Base-by-base conservation (phyloP, 2,797 vertebrate species). In the Sebastes steindachneri region DNA sequence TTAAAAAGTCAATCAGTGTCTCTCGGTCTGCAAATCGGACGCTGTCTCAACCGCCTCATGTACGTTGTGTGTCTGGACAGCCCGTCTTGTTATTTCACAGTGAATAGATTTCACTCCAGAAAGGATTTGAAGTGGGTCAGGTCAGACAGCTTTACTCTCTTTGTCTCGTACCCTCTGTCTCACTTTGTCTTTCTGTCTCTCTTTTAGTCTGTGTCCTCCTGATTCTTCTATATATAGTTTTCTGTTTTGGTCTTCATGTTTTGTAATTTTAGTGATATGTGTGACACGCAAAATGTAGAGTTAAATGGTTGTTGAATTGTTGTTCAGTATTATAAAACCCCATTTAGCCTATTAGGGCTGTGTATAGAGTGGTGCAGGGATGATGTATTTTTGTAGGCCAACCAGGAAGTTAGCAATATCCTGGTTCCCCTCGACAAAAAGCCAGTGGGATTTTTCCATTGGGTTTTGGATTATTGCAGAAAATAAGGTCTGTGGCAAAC, bases 111-210 rank as follows among this genome's bases (percentile, higher is more conserved):
- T 84, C 63, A 77, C 35, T 48, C 66, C 77, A 78, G 78, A 89
- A 84, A 86, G 77, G 73, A 82, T 83, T 77, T 87, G 73, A 93
- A 93, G 80, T 92, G 83, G 83, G 84, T 92, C 79, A 71, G 65
- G 80, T 86, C 83, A 86, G 75, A 68, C 75, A 68, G 68, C 63
- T 86, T 88, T 83, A 79, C 73, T 68, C 60, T 51, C 66, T 83
- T 79, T 88, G 75, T 86, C 70, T 87, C 60, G 58, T 31, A 48
- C 55, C 10, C 66, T 78, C 59, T 45, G 75, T 51, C 25, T 74
- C 68, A 53, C 62, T 81, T 78, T 82, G 11, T 33, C 17, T 83
- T 62, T 68, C 25, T 23, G 2, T 51, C 48, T 62, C 68, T 64
- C 48, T 57, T 67, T 73, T 53, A 62, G 4, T 67, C 69, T 51